phyloP scores from a whole-genome alignment of 2,797 vertebrate species.

The Iguana delicatissima region DNA sequence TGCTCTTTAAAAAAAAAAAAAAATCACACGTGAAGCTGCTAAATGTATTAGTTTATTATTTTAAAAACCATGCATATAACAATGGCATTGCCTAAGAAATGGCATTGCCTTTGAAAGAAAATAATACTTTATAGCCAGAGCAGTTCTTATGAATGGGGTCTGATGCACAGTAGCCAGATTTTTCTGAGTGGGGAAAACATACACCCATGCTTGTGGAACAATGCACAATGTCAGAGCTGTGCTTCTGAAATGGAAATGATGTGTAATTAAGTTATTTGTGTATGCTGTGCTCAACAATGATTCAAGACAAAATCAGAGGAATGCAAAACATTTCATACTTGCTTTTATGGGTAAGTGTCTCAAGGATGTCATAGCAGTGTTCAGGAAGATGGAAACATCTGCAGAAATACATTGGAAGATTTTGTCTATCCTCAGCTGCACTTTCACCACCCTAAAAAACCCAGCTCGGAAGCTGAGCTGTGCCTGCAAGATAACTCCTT shows the following conservation, averaged over 20 bases:
- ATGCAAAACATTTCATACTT: background rate
- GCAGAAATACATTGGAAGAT: background rate
- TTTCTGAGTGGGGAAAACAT: background rate
- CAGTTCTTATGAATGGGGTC: background rate
- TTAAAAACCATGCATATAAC: background rate
- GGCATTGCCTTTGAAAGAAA: conserved; percentile 3
- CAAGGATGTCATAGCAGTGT: background rate
- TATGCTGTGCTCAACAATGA: background rate
- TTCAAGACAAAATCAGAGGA: background rate
- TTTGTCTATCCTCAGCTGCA: background rate
- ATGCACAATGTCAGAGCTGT: background rate
- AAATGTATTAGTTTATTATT: background rate
- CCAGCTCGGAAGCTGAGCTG: background rate
- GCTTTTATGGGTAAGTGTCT: background rate
- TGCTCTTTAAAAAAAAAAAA: background rate
- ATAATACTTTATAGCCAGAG: background rate
- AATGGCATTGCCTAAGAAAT: background rate
- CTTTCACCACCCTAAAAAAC: background rate
- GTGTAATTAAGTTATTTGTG: background rate
- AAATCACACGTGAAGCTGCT: background rate
- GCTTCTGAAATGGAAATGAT: background rate
- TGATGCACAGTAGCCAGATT: background rate
- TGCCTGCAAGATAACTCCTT: background rate
- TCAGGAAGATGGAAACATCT: background rate
- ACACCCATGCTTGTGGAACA: background rate